Conservation (phyloP, 2,797 vertebrate genomes). For the Megalops cyprinoides region DNA sequence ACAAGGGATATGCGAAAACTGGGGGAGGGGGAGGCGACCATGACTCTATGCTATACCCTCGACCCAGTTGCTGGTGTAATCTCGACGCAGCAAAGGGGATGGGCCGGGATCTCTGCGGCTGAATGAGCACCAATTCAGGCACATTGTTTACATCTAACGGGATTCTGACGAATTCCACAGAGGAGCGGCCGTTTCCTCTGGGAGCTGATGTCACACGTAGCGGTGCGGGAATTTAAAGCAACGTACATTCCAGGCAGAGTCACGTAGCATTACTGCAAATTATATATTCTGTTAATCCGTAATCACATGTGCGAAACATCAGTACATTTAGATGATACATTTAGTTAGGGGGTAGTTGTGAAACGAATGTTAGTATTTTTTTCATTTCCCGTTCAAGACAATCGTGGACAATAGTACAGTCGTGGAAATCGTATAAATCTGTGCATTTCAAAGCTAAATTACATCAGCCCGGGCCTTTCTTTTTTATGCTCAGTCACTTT, state of each 20-base stretch:
- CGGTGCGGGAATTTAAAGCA: slow-evolving; percentile 5
- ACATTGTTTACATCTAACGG: slow-evolving; percentile 57
- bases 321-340: neutral
- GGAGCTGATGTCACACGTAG: slow-evolving; percentile 31
- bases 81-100: neutral
- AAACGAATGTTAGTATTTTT: too few relatives aligned
- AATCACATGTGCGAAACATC: neutral
- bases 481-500: neutral
- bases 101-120: neutral
- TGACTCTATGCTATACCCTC: neutral
- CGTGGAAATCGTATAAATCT: too few relatives aligned
- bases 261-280: neutral
- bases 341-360: too few relatives aligned
- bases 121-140: neutral
- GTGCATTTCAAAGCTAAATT: neutral
- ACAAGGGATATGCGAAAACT: neutral
- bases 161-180: slow-evolving; percentile 58
- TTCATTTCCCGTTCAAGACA: too few relatives aligned
- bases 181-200: slow-evolving; percentile 54
- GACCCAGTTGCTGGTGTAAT: neutral
- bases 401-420: too few relatives aligned
- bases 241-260: neutral
- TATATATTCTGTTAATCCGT: neutral
- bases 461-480: neutral
- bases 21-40: neutral